Conservation (phyloP, 2,113 vertebrate genomes). For the Eupsittula cactorum region DNA sequence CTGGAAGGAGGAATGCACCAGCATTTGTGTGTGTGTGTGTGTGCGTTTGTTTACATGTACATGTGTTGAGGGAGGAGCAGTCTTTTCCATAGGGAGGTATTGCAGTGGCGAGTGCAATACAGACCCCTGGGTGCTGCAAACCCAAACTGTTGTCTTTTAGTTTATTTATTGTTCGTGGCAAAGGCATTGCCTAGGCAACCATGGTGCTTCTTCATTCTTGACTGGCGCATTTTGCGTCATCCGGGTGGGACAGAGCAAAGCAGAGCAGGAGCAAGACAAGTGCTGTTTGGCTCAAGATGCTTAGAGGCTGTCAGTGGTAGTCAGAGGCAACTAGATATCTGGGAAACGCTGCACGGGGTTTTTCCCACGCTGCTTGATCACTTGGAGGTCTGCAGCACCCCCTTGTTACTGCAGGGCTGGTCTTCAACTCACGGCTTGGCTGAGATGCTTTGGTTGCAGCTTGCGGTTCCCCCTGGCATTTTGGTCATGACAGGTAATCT, state of each 20-base stretch:
- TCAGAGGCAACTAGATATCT: not conserved
- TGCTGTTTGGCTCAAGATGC: not conserved
- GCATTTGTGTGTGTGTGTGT: not conserved
- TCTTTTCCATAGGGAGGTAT: not conserved
- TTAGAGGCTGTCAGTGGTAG: not conserved
- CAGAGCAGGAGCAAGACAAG: not conserved
- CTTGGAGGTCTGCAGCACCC: not conserved
- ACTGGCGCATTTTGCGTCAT: not conserved
- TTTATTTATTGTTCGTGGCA: constrained; percentile 23
- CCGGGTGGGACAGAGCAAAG: not conserved
- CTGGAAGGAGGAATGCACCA: not conserved
- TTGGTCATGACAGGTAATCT: not conserved
- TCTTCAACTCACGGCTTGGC: not conserved
- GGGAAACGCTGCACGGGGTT: not conserved
- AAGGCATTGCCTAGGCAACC: constrained; percentile 50
- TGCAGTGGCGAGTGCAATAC: not conserved
- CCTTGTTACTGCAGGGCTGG: not conserved
- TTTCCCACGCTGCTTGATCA: not conserved
- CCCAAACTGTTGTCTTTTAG: not conserved
- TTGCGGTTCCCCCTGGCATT: fast-evolving
- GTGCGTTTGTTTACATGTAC: too few relatives aligned
- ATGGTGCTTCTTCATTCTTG: constrained; percentile 9
- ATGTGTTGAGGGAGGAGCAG: not conserved
- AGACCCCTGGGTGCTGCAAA: constrained; percentile 4
- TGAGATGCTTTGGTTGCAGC: not conserved